Evolutionary conservation across 2,797 vertebrate genomes (phyloP).

Genomic region (Myotis planiceps): DNA sequence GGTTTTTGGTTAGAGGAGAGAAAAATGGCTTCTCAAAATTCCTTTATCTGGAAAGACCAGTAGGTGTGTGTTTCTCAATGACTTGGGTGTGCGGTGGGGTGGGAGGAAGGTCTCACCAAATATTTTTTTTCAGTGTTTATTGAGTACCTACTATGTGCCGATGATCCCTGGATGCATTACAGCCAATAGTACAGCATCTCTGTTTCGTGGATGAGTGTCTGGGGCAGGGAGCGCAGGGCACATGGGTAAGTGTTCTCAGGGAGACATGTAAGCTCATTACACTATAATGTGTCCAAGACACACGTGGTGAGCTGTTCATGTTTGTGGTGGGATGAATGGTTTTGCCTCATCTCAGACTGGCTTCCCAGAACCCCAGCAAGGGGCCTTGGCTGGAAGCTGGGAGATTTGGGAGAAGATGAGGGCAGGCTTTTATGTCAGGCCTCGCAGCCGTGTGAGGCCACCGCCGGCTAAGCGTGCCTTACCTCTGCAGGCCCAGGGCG

Average conservation of each 20-base stretch:
- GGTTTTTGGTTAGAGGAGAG: not conserved
- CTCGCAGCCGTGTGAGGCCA: not conserved
- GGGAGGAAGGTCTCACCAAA: not conserved
- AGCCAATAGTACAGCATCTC: not conserved
- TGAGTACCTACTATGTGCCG: not conserved
- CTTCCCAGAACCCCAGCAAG: not conserved
- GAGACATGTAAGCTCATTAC: not conserved
- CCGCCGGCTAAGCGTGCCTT: not conserved
- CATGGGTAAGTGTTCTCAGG: not conserved
- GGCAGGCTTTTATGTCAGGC: not conserved
- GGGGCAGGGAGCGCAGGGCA: rapidly evolving
- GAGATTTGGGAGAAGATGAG: not conserved
- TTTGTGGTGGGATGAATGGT: not conserved
- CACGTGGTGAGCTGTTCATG: not conserved
- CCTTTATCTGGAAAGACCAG: not conserved
- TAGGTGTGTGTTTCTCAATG: not conserved
- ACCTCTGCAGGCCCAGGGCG: conserved; percentile 15
- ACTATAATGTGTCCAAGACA: not conserved
- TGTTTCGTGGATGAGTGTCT: not conserved
- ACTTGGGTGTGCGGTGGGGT: not conserved
- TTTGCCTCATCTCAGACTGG: not conserved
- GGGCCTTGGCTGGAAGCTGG: not conserved
- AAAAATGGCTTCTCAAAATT: not conserved
- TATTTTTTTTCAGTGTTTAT: not conserved
- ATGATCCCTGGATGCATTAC: not conserved